A percentile compares a stretch with the other conserved stretches of the same genome.
phyloP scores from a whole-genome alignment of 2,797 vertebrate species.

The Pangasius mekongensis region DNA sequence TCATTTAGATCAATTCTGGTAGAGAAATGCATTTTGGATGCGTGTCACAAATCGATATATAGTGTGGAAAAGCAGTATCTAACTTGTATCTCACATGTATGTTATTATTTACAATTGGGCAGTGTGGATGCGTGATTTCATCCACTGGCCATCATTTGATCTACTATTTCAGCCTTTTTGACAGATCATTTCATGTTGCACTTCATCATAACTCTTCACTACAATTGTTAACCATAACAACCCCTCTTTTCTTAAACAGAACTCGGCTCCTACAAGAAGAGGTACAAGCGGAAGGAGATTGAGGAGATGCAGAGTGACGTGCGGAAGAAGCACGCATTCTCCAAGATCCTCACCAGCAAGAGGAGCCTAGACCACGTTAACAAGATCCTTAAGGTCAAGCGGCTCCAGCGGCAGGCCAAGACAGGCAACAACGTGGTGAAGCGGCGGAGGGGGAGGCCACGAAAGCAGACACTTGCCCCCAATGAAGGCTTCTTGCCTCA shows the following conservation, averaged over 20 bases:
- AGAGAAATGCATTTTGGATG: slow-evolving; percentile 25
- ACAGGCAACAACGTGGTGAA: slow-evolving; percentile 99
- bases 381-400: slow-evolving; percentile 98
- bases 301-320: slow-evolving; percentile 95
- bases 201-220: not conserved
- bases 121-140: not conserved
- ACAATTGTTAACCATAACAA: not conserved
- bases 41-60: slow-evolving; percentile 21
- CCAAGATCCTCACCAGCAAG: slow-evolving; percentile 88
- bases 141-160: not conserved
- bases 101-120: slow-evolving; percentile 5
- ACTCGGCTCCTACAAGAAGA: slow-evolving; percentile 85
- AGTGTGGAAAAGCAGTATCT: not conserved
- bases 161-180: not conserved
- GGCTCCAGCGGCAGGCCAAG: slow-evolving; percentile 98
- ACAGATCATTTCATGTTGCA: not conserved
- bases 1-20: slow-evolving; percentile 34
- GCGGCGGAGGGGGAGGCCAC: slow-evolving; percentile 88
- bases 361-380: slow-evolving; percentile 98
- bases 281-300: slow-evolving; percentile 90
- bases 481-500: slow-evolving; percentile 86
- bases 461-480: slow-evolving; percentile 82
- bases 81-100: not conserved
- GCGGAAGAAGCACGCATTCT: slow-evolving; percentile 92
- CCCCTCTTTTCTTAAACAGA: slow-evolving; percentile 48